These are phyloP conservation scores for Andrena minutula DNA, from an alignment of 2,888 invertebrate species.

Conservation along the genomic window DNA sequence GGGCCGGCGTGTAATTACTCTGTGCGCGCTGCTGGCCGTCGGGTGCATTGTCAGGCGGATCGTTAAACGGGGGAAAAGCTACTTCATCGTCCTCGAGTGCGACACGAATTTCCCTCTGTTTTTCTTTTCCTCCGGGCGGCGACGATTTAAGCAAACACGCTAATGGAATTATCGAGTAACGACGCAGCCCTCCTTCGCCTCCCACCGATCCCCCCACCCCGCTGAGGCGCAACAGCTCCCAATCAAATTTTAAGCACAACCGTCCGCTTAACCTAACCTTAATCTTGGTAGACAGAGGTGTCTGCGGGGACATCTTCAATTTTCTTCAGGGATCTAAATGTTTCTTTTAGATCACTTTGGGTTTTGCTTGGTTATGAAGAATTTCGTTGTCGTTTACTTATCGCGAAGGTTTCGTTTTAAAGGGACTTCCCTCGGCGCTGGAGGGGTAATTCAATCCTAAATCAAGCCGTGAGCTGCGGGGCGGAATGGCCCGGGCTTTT, in stretches of 20 bases:
- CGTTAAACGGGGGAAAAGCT: slow-evolving; percentile 36
- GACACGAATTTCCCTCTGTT: slow-evolving; percentile 17
- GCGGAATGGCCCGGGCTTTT: slow-evolving; percentile 23
- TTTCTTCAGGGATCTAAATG: not conserved
- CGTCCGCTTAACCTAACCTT: too few relatives aligned
- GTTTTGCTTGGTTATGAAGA: too few relatives aligned
- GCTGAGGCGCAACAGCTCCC: not conserved
- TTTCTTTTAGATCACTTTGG: not conserved
- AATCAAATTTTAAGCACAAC: slow-evolving; percentile 6
- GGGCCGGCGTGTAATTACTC: slow-evolving; percentile 20
- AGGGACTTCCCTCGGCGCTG: not conserved
- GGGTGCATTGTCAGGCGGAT: slow-evolving; percentile 41
- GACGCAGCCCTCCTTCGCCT: not conserved
- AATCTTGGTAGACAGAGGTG: not conserved
- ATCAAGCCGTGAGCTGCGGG: not conserved
- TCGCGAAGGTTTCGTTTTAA: not conserved
- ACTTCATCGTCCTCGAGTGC: slow-evolving; percentile 8
- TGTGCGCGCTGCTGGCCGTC: not conserved
- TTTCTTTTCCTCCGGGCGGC: not conserved
- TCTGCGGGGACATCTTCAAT: too few relatives aligned
- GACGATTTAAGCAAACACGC: slow-evolving; percentile 5
- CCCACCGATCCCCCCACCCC: not conserved
- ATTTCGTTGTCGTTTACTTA: too few relatives aligned
- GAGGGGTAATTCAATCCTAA: slow-evolving; percentile 1
- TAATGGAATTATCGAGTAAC: slow-evolving; percentile 27